Base-by-base conservation (phyloP, 92 coral and sea anemone species). In the Umimayanthus chanpuru region DNA sequence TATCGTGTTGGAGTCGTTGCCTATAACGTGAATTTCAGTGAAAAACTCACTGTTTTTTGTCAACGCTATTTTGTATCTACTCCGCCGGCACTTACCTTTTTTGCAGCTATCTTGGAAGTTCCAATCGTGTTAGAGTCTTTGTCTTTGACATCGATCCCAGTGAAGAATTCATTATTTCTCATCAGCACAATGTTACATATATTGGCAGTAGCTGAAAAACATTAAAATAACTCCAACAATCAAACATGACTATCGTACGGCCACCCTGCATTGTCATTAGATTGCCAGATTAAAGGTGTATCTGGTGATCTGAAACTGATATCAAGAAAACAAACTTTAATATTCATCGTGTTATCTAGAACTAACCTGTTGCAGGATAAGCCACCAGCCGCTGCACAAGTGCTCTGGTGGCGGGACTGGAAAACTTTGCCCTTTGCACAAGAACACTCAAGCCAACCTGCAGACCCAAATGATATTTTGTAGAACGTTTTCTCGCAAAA, bases 341-440 rank as follows among this genome's bases (percentile, higher is more conserved):
- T 10, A 10, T 68, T 68, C 30, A 4, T 11, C 10, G 0, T 73
- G 23, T 25, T 29, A 23, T 16, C 30, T 21, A 65, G 41, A 21
- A 9, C 88, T 50, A 79, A 94, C 98, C 98, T 81, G 99, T 97
- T 12, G 99, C 99, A 7, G 99, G 99, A 76, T 93, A 97, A n/a
- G 99, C 98, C 26, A 97, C 96, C 53, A 97, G 80, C 70, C 98
- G 82, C 76, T 97, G 99, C 85, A 96, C 89, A 18, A 96, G 79
- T 21, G 92, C 91, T 88, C 93, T 89, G 75, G 92, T 71, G 14
- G 92, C 93, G 20, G 95, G 94, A 82, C 89, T 93, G 23, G 98
- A 90, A 77, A 95, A 90, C 74, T 90, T 90, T 23, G 96, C 92
- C 78, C 93, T 90, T 85, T 97, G 92, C 4, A 97, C 98, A 16